Base-by-base conservation (phyloP, 1,140 invertebrate species). In the Carposina sasakii region DNA sequence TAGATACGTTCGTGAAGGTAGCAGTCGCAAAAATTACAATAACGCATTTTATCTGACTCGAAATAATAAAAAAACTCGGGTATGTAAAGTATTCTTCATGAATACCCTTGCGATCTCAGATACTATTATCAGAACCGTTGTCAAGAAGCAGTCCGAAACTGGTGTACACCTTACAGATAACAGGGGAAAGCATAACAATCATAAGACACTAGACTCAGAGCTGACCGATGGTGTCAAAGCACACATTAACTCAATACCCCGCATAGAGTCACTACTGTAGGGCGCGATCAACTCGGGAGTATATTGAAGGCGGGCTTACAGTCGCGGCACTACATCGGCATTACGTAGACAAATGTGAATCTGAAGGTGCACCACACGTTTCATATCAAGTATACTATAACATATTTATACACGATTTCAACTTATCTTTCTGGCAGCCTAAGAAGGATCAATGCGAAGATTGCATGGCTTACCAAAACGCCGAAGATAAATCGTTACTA, bases 371-470 rank as follows among this genome's bases (percentile, higher is more conserved):
- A 40, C 16, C 23, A 3, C 17, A 54, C 31, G 50, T 54, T 40
- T 46, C 37, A 31, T 71, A 65, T 50, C 51, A 66, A 45, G 54
- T 59, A 47, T 72, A 67, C 47, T 54, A 60, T 31, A 52, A 61
- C 16, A 68, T 76, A 24, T 76, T 73, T 44, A 57, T 63, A 26
- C 71, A 41, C 13, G 58, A 76, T 42, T 77, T 65, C 34, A 71
- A 79, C 59, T 58, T 78, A 9, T 46, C 60, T 28, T 81, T 78
- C 59, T 66, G 60, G 48, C 50, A 53, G 23, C 72, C 74, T 5
- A 79, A 78, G 63, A 85, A 81, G 49, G 75, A 81, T 48, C 70
- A 81, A 23, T 84, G 76, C 44, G 66, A 81, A 46, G 37, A 44
- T 1, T 81, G 73, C 46, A 61, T 59, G 19, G 51, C 63, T 17